phyloP scores from a whole-genome alignment of 2,797 vertebrate species.

The Xiphorhynchus erythropygius region DNA sequence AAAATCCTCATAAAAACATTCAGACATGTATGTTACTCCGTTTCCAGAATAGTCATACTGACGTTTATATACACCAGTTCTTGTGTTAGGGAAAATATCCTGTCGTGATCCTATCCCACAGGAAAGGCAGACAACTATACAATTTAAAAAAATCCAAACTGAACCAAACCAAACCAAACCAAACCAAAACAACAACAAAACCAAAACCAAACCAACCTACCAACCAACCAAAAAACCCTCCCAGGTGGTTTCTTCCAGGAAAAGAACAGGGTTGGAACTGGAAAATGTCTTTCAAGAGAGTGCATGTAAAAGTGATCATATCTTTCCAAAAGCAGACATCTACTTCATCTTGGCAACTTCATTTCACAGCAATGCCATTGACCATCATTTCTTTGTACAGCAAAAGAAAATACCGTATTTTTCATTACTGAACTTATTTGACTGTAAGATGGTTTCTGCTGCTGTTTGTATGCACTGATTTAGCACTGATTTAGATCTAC shows the following conservation, averaged over 20 bases:
- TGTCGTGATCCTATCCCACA: background rate
- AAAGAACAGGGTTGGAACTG: background rate
- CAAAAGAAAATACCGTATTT: background rate
- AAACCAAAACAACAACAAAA: background rate
- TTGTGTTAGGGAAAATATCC: background rate
- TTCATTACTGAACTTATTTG: background rate
- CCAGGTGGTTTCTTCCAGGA: background rate
- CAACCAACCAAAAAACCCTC: too few species aligned
- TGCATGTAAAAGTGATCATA: background rate
- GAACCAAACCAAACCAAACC: too few species aligned
- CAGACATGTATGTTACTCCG: background rate
- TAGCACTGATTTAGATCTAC: background rate
- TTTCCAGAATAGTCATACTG: background rate
- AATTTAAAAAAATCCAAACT: background rate
- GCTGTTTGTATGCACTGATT: background rate
- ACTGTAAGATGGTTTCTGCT: background rate
- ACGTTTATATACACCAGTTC: background rate
- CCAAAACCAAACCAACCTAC: too few species aligned
- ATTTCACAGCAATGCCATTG: background rate
- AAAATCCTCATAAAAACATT: accelerated
- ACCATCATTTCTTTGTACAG: background rate
- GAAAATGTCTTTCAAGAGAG: background rate
- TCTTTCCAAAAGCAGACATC: background rate
- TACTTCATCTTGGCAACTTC: background rate
- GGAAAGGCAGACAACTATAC: background rate